Evolutionary conservation across 2,797 vertebrate genomes (phyloP).

Genomic region (Eleutherodactylus coqui): DNA sequence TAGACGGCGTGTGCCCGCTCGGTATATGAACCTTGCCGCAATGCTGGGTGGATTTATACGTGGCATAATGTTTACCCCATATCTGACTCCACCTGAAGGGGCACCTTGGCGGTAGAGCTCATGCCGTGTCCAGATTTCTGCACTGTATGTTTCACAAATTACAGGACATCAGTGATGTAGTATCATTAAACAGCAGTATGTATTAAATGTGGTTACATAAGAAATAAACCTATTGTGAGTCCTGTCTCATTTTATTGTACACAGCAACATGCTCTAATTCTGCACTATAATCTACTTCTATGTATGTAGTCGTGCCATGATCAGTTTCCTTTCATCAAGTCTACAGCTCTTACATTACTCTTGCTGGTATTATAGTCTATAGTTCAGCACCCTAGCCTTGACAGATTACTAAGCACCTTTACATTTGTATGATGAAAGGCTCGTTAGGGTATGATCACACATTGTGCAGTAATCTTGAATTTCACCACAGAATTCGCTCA

Average conservation of each 20-base stretch:
- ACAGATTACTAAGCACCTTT: neutral
- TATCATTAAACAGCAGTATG: neutral
- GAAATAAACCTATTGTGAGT: neutral
- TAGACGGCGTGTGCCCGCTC: neutral
- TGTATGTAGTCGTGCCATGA: conserved; percentile 33
- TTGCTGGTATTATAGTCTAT: neutral
- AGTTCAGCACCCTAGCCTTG: no score
- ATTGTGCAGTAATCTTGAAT: no score
- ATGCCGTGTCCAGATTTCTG: neutral
- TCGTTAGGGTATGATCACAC: no score
- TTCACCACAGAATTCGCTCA: no score
- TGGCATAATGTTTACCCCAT: no score
- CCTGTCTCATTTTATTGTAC: neutral
- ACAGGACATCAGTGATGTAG: neutral
- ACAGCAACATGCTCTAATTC: neutral
- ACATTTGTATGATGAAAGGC: neutral
- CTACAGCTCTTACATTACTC: neutral
- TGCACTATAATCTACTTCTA: conserved; percentile 29
- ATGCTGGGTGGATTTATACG: no score
- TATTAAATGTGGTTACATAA: neutral
- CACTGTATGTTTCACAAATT: neutral
- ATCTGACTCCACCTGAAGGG: no score
- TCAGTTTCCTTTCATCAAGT: neutral
- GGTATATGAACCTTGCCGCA: neutral
- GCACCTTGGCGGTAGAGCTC: neutral